These are phyloP conservation scores for Brachypodius melanocephalos DNA, from an alignment of 2,113 vertebrate species.

Conservation along the genomic window DNA sequence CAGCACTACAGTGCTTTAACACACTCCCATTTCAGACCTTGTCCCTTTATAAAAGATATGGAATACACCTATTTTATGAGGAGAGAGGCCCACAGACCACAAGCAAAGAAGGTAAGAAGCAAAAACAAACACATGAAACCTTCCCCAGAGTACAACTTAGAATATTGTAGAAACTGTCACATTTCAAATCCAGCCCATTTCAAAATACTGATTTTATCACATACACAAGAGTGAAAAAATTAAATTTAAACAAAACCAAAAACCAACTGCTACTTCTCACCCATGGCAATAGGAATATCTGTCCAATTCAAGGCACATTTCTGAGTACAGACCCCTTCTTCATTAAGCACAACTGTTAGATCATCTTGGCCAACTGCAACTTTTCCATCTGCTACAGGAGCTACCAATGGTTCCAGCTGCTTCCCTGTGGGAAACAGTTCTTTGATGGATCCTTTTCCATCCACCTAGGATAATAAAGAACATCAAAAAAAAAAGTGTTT, in stretches of 20 bases:
- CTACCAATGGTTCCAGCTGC: conserved; percentile 92
- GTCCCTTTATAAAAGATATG: neutral
- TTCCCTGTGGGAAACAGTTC: conserved; percentile 98
- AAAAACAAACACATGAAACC: neutral
- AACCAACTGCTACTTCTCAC: conserved; percentile 69
- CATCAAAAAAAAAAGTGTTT: neutral
- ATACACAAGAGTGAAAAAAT: neutral
- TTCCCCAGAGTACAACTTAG: neutral
- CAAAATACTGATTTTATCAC: neutral
- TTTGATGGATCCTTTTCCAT: conserved; percentile 93
- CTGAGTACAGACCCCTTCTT: conserved; percentile 93
- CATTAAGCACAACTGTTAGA: conserved; percentile 93
- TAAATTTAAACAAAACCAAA: neutral
- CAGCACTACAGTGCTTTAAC: neutral
- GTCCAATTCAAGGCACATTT: conserved; percentile 98
- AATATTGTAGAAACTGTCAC: neutral
- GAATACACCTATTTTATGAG: neutral
- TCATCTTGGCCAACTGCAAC: conserved; percentile 98
- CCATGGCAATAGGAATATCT: conserved; percentile 97
- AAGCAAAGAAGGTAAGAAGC: neutral
- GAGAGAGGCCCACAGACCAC: neutral
- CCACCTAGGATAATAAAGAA: conserved; percentile 79
- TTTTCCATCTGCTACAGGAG: conserved; percentile 93
- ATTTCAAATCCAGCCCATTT: neutral
- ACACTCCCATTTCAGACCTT: neutral